Base-by-base conservation (phyloP, 1,140 invertebrate species). In the Lucilia cuprina region DNA sequence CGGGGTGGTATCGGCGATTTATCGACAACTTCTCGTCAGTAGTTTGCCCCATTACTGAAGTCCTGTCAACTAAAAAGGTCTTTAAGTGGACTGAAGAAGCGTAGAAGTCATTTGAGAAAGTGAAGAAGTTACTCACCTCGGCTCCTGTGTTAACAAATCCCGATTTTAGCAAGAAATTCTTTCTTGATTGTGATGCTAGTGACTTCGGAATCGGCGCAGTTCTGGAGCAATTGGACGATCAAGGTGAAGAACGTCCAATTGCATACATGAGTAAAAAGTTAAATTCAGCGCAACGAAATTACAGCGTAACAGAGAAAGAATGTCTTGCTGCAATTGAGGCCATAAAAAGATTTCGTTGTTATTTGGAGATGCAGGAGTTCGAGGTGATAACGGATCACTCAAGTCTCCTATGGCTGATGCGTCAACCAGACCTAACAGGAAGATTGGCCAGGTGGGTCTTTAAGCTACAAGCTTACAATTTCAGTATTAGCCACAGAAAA, bases 401-500 rank as follows among this genome's bases (percentile, higher is more conserved):
- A 10, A 86, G 85, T 14, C 41, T 89, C 7, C 83, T 86, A 75
- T 88, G 88, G 87, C 85, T 89, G 30, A 84, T 89, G 74, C 86
- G 91, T 0, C 85, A 90, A 74, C 92, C 91, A 9, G 92, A 93
- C 77, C 89, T 80, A 65, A 84, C 86, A 49, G 87, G 88, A 35
- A 60, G 88, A 14, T 65, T 89, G 5, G 87, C 88, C 34, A 83
- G 88, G 12, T 90, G 88, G 88, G 86, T 86, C n/a, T 84, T 90
- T 12, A 84, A 87, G 4, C 83, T 87, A 0, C 87, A 88, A 9
- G 3, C 47, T 1, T 78, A 50, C 47, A 82, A 82, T n/a, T 84
- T 82, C 55, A 82, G 0, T 17, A 55, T 82, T 19, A 50, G 41
- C 10, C 78, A 82, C 19, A 47, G 78, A 17, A 82, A 82, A 50